A percentile compares a stretch with the other conserved stretches of the same genome.
Conservation (phyloP, 2,797 vertebrate genomes). For the Chelonia mydas region DNA sequence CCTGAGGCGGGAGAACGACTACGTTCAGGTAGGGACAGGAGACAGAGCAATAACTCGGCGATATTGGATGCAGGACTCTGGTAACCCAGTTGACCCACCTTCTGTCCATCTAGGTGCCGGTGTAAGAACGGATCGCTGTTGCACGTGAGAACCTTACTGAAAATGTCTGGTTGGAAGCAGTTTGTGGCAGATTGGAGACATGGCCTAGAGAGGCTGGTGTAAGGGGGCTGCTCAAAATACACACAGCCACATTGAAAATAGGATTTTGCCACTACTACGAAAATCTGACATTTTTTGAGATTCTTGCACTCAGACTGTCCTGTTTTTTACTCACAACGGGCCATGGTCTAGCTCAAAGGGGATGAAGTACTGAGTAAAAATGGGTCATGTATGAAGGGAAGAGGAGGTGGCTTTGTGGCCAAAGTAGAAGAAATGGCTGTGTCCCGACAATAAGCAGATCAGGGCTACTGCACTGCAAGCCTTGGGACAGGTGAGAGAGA, state of each 20-base stretch:
- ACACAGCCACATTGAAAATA: background rate
- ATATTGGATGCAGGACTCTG: too few species aligned
- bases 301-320: background rate
- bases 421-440: background rate
- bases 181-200: background rate
- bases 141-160: background rate
- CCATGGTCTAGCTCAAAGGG: background rate
- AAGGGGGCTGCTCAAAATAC: background rate
- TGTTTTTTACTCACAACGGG: background rate
- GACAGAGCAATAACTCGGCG: background rate
- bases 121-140: background rate
- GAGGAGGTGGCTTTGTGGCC: background rate
- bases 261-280: background rate
- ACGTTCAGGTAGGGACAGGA: slow-evolving; percentile 84
- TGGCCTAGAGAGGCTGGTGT: background rate
- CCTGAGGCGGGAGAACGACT: slow-evolving; percentile 82
- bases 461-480: background rate
- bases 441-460: background rate
- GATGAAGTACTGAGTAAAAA: background rate
- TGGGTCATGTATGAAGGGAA: background rate
- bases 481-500: background rate
- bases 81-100: too few species aligned
- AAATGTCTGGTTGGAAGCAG: background rate
- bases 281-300: background rate
- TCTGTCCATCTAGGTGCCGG: background rate